Conservation (phyloP, 2,113 vertebrate species). For the Nothoprocta perdicaria region DNA sequence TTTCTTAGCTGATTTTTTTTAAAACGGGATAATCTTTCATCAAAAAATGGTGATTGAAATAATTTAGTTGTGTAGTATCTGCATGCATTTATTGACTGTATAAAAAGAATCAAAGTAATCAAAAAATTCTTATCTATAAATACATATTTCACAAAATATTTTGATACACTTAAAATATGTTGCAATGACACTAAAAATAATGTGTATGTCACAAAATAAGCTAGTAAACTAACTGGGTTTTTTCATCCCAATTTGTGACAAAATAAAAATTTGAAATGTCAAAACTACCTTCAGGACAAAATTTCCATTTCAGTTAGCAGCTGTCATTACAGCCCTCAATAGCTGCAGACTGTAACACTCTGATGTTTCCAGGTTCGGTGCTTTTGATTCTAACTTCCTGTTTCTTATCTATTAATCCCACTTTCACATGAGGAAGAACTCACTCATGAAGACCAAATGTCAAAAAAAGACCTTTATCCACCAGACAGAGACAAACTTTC, state of each 20-base stretch:
- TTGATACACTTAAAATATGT: conserved; percentile 29
- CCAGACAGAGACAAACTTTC: background rate
- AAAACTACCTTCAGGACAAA: conserved; percentile 7
- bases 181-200: conserved; percentile 30
- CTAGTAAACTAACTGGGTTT: background rate
- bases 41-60: background rate
- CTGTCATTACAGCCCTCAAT: background rate
- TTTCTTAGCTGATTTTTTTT: background rate
- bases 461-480: background rate
- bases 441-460: accelerated
- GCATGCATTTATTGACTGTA: background rate
- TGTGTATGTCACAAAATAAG: background rate
- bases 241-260: conserved; percentile 5
- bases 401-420: background rate
- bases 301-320: conserved; percentile 19
- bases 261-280: conserved; percentile 12
- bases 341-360: background rate
- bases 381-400: background rate
- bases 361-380: conserved; percentile 30
- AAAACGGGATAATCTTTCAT: background rate
- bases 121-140: conserved; percentile 17
- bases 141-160: conserved; percentile 26
- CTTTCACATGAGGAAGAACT: background rate
- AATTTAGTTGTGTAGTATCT: background rate
- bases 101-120: background rate